Evolutionary conservation across 2,888 invertebrate genomes (phyloP).

Genomic region (Pediacus dermestoides): DNA sequence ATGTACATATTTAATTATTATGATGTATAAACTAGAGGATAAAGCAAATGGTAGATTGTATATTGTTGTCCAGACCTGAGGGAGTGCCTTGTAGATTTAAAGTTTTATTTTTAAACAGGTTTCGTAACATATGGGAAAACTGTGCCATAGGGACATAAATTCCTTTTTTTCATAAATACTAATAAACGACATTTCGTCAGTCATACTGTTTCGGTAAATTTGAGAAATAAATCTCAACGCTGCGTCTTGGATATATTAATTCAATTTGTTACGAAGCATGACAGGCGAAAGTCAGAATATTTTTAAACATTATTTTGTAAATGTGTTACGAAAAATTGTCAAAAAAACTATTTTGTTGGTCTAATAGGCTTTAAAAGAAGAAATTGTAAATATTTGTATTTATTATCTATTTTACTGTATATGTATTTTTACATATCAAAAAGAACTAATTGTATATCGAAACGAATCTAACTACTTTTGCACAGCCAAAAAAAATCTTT

Average conservation of each 20-base stretch:
- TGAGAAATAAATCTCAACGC: too few species aligned
- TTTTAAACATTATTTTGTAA: constrained; percentile 4
- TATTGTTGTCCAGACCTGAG: constrained; percentile 36
- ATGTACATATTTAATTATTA: constrained; percentile 37
- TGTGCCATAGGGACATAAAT: too few species aligned
- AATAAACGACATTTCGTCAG: too few species aligned
- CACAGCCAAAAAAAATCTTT: constrained; percentile 37
- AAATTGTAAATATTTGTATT: constrained; percentile 35
- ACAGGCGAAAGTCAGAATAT: constrained; percentile 5
- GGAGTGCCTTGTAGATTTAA: constrained; percentile 44
- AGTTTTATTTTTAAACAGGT: too few species aligned
- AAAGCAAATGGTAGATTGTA: background rate
- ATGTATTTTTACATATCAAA: constrained; percentile 45
- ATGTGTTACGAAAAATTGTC: constrained; percentile 13
- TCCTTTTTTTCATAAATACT: too few species aligned
- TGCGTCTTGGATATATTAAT: too few species aligned
- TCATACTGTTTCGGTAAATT: too few species aligned
- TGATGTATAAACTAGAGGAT: too few species aligned
- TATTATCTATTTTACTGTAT: constrained; percentile 32
- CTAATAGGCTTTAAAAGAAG: constrained; percentile 24
- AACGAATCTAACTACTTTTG: constrained; percentile 34
- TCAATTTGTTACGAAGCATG: constrained; percentile 24
- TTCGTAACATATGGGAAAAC: too few species aligned
- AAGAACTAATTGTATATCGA: constrained; percentile 18
- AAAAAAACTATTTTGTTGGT: constrained; percentile 29